Evolutionary conservation across 2,797 vertebrate genomes (phyloP).

Genomic region (Sitta carolinensis): DNA sequence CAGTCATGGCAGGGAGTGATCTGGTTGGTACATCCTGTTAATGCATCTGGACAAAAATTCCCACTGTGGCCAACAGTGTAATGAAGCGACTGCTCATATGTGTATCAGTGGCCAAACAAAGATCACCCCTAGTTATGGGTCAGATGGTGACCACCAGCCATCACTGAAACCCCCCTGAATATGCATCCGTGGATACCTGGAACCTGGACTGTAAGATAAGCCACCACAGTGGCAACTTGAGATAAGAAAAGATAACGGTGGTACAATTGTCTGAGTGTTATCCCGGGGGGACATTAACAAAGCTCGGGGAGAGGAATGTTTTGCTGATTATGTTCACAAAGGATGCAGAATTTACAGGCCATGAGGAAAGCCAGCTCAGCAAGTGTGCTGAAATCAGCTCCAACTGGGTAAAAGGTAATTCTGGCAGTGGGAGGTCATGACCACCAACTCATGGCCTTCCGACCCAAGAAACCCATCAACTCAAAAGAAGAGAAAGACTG

Average conservation of each 20-base stretch:
- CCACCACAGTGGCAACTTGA: rapidly evolving
- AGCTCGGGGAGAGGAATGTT: background rate
- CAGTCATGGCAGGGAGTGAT: background rate
- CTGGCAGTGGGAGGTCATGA: background rate
- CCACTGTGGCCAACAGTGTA: background rate
- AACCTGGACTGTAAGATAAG: background rate
- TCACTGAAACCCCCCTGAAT: background rate
- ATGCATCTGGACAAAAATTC: background rate
- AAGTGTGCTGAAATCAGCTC: background rate
- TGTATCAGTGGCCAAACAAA: background rate
- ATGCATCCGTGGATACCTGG: background rate
- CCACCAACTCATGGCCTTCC: background rate
- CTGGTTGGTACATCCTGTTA: background rate
- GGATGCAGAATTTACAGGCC: background rate
- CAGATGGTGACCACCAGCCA: background rate
- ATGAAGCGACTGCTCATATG: background rate
- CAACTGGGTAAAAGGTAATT: background rate
- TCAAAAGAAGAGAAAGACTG: background rate
- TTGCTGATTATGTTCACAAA: background rate
- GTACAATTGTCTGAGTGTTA: background rate
- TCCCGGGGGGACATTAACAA: background rate
- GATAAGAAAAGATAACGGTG: background rate
- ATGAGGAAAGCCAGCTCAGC: background rate
- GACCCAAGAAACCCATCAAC: background rate
- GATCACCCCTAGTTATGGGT: background rate